Evolutionary conservation across 2,888 invertebrate species (phyloP), one percentile per base, ranked within the genome.

Genomic region (Holacanthella duospinosa): DNA sequence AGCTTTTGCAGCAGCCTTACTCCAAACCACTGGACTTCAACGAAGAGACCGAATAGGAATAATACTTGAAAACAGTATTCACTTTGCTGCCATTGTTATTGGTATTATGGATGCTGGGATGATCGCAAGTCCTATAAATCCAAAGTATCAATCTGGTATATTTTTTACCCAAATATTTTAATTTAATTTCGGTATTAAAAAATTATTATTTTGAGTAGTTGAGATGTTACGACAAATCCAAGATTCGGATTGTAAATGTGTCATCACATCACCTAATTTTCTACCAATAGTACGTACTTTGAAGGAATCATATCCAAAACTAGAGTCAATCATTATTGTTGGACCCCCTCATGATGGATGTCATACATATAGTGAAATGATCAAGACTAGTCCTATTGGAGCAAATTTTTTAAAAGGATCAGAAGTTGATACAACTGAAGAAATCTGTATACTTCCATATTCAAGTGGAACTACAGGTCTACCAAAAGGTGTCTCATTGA

Each of bases 391-490:
- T 29, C 28, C 59, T 4, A 60, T 59, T 24, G 67, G 67, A 2
- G 63, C 66, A 1, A 25, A 59, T 9, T 63, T 70, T 56, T 61
- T 66, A 36, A 61, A 56, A 21, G 67, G 67, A 28, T 54, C 44
- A 19, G 60, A 64, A 27, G 58, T 69, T 6, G 64, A 71, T 53
- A 66, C 68, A 36, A 36, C 36, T n/a, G 67, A 77, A 21, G 77
- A 78, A 65, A 63, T 79, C 0, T 79, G 79, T 0, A 69, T 80
- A 1, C 73, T 84, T 29, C 84, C 84, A 0, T 84, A 81, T 74
- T 83, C 83, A 21, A 83, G 82, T 62, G 90, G 91, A 0, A 90
- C 91, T 0, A 69, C 62, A 62, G 70, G 70, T 1, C 63, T 63
- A 19, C 70, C 70, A 6, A 70, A 70, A 60, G 71, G 71, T 6